Base-by-base conservation (phyloP, 2,113 vertebrate species). In the Rana temporaria region DNA sequence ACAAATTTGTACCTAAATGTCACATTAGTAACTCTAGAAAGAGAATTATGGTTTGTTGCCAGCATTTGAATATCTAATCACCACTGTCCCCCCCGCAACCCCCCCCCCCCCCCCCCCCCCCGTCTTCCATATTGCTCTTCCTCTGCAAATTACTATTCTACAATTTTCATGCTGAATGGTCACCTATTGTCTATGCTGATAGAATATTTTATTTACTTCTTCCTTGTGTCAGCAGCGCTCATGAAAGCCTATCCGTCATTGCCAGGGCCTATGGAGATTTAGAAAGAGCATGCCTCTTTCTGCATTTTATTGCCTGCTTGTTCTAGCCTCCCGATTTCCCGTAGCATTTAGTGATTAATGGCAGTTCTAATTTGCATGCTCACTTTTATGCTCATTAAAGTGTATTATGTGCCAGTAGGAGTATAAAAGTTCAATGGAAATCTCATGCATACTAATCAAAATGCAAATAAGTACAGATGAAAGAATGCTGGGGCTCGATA, bases 401-500 rank as follows among this genome's bases (percentile, higher is more conserved):
- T 93, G 89, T 88, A 88, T 93, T 95, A 91, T 93, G 89, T 93
- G 92, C 93, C 91, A 94, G 90, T 92, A 94, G 92, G 90, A 94
- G 87, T 93, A 94, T 93, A 95, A 93, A 95, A 95, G 93, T 96
- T 97, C 93, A 95, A 68, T 88, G 85, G 90, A 95, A 95, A 96
- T 93, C 92, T 94, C 92, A 93, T 96, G 92, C 93, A 95, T 95
- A 91, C 93, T 95, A 92, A 95, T 96, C 88, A 93, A 91, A 90
- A 95, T 95, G 93, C 89, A 96, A 91, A 96, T 95, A 88, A 95
- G 86, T 75, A 73, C 84, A 93, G 88, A 87, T 93, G 88, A 94
- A 94, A 93, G 87, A 91, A 90, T 88, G 82, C 15, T 0, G 86
- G 86, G 86, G 96, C 87, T 91, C 87, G 84, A 60, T 75, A 89